These are phyloP conservation scores for Nephrotoma flavescens DNA, from an alignment of 2,888 invertebrate species.

Conservation along the genomic window DNA sequence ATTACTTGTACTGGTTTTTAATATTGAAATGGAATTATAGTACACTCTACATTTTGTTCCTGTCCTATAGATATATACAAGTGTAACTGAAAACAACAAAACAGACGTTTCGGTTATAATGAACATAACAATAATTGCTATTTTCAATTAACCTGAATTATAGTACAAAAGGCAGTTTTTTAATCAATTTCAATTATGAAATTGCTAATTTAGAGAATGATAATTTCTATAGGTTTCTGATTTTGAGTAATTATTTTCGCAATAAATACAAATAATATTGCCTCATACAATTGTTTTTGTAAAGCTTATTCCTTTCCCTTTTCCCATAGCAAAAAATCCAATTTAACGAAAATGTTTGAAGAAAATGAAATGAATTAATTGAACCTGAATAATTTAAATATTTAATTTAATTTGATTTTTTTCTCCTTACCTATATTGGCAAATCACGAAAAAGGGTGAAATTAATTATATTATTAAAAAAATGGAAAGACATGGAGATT, in stretches of 20 bases:
- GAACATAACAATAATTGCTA: no score
- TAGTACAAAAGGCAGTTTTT: no score
- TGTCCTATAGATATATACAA: no score
- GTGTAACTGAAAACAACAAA: no score
- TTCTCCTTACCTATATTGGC: not conserved
- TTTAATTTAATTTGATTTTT: not conserved
- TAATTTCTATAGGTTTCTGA: not conserved
- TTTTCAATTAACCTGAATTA: no score
- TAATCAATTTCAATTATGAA: no score
- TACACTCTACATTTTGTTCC: no score
- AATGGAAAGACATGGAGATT: not conserved
- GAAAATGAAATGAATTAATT: not conserved
- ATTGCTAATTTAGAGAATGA: not conserved
- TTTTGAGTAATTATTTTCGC: not conserved
- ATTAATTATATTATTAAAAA: not conserved
- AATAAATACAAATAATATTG: not conserved
- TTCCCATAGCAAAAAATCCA: not conserved
- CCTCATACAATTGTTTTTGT: not conserved
- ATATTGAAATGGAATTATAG: no score
- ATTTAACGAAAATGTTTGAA: not conserved
- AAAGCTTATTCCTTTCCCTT: not conserved
- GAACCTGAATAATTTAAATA: not conserved
- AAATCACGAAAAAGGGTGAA: not conserved
- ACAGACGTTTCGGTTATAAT: no score
- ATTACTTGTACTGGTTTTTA: no score